Percentiles rank a stretch among this genome's conserved stretches.
phyloP scores from a whole-genome alignment of 2,888 invertebrate species.

The Lithophane ornitopus region DNA sequence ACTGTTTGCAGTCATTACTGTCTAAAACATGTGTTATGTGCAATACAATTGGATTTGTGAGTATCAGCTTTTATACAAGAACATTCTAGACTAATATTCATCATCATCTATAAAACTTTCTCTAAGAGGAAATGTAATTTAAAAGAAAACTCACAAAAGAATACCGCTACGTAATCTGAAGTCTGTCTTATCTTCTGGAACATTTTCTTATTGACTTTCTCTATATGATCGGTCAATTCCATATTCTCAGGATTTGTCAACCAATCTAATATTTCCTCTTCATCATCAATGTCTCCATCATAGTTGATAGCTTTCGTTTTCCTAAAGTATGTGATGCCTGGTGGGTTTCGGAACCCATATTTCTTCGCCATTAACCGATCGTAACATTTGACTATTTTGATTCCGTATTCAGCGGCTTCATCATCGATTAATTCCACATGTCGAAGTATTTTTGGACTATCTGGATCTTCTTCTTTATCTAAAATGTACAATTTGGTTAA shows the following conservation, averaged over 20 bases:
- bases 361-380: constrained; percentile 98
- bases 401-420: constrained; percentile 97
- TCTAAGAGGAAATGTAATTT: constrained; percentile 18
- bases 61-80: constrained; percentile 48
- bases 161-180: constrained; percentile 97
- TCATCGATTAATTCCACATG: constrained; percentile 97
- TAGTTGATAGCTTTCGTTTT: constrained; percentile 97
- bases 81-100: constrained; percentile 25
- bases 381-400: constrained; percentile 96
- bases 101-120: background rate
- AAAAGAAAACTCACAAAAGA: constrained; percentile 95
- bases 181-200: constrained; percentile 97
- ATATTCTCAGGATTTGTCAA: constrained; percentile 97
- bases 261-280: constrained; percentile 97
- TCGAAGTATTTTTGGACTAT: constrained; percentile 94
- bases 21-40: constrained; percentile 93
- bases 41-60: constrained; percentile 82
- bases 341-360: constrained; percentile 96
- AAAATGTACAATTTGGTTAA: constrained; percentile 39
- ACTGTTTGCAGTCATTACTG: constrained; percentile 98
- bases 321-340: constrained; percentile 97
- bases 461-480: constrained; percentile 96
- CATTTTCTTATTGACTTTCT: constrained; percentile 97
- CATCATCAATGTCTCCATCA: constrained; percentile 97
- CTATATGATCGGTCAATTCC: constrained; percentile 98